phyloP scores from a whole-genome alignment of 2,888 invertebrate species.

The Anticlea derivata region DNA sequence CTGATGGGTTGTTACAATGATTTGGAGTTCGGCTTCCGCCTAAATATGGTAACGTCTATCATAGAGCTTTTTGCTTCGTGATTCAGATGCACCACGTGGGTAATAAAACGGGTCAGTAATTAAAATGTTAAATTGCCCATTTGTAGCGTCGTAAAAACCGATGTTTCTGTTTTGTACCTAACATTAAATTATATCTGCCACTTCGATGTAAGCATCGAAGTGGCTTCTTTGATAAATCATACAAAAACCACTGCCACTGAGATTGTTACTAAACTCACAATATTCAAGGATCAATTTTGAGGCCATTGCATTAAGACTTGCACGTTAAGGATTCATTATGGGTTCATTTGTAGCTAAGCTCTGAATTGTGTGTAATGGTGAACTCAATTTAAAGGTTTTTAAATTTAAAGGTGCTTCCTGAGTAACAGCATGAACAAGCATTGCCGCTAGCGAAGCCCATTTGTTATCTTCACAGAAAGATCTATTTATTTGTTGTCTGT shows the following conservation, averaged over 20 bases:
- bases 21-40: slow-evolving; percentile 33
- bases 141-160: slow-evolving; percentile 22
- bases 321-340: too few relatives aligned
- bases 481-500: not conserved
- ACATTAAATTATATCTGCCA: not conserved
- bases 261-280: too few relatives aligned
- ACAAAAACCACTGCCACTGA: too few relatives aligned
- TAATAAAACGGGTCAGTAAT: slow-evolving; percentile 27
- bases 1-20: slow-evolving; percentile 50
- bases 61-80: slow-evolving; percentile 27
- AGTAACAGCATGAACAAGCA: too few relatives aligned
- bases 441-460: not conserved
- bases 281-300: too few relatives aligned
- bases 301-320: not conserved
- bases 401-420: too few relatives aligned
- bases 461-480: not conserved
- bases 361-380: too few relatives aligned
- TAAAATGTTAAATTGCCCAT: slow-evolving; percentile 24
- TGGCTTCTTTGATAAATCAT: not conserved
- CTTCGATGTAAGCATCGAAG: not conserved
- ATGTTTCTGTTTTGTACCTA: slow-evolving; percentile 17
- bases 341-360: too few relatives aligned
- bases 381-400: too few relatives aligned
- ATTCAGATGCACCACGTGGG: slow-evolving; percentile 32
- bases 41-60: slow-evolving; percentile 36